Evolutionary conservation across 2,888 invertebrate species (phyloP), one percentile per base, ranked within the genome.

Genomic region (Gortyna flavago): DNA sequence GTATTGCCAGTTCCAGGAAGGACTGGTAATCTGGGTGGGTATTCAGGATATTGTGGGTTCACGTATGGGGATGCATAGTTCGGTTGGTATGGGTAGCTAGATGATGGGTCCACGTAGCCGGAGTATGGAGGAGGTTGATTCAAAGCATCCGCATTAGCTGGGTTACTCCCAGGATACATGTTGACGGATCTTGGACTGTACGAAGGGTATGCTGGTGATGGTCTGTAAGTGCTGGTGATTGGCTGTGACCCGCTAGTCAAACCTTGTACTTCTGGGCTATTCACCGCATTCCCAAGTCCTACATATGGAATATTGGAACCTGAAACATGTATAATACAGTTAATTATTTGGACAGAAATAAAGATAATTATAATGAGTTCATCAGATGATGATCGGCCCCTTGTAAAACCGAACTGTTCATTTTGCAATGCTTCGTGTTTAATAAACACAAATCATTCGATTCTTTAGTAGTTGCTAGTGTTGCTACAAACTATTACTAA

Each of bases 41-140:
- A 83, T 9, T 81, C 72, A 32, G 77, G 6, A 59, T 72, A 82
- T 35, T 79, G 85, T 57, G 72, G 77, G 41, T 76, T 85, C 54
- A 70, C 71, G 9, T 77, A 81, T 38, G 72, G 72, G 13, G 72
- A 18, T 44, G 74, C 41, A n/a, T 83, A 86, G 51, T 73, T 80
- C 9, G 73, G 59, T 73, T 65, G 81, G 13, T 82, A 79, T 1
- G 70, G 69, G 35, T 83, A 88, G 25, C 68, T 75, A 5, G 74
- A 59, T 11, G 75, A 44, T 65, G 69, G 73, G 16, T 81, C 84
- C 21, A 70, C 65, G 21, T 48, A 79, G 8, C 66, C 32, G 9
- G 78, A 29, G 54, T 73, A 85, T 8, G 75, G 41, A 7, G 64
- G 48, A 21, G 74, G 54, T 35, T 38, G 80, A 44, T 41, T 57